phyloP scores from a whole-genome alignment of 2,797 vertebrate species.

The Hafferia zeledoni region DNA sequence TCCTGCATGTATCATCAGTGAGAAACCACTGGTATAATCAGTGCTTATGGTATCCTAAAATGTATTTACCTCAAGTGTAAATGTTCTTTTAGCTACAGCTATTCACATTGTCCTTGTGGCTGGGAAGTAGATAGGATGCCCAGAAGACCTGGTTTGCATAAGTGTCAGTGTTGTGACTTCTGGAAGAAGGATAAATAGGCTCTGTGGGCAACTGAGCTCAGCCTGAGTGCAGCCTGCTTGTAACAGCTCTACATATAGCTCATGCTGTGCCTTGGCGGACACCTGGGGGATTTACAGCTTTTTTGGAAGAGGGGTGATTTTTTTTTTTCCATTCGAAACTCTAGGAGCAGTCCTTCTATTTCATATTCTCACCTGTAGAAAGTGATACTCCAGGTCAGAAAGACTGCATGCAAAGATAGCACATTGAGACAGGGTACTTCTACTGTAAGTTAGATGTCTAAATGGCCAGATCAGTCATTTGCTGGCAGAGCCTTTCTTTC shows the following conservation, averaged over 20 bases:
- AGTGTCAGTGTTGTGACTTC: not conserved
- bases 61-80: not conserved
- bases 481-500: slow-evolving; percentile 27
- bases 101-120: not conserved
- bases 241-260: not conserved
- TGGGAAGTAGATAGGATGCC: not conserved
- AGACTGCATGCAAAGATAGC: not conserved
- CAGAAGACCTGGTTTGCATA: not conserved
- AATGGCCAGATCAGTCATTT: slow-evolving; percentile 33
- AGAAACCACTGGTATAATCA: not conserved
- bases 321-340: not conserved
- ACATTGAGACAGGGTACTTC: not conserved
- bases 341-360: not conserved
- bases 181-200: not conserved
- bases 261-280: not conserved
- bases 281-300: not conserved
- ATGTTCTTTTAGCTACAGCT: not conserved
- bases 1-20: not conserved
- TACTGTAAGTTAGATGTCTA: not conserved
- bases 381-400: not conserved
- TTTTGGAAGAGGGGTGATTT: not conserved
- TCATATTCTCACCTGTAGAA: not conserved
- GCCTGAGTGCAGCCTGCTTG: not conserved
- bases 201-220: not conserved
- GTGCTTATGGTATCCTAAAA: not conserved